Percentiles rank a stretch among this genome's conserved stretches.
Evolutionary conservation across 2,113 vertebrate genomes (phyloP).

Genomic region (Crotalus horridus): DNA sequence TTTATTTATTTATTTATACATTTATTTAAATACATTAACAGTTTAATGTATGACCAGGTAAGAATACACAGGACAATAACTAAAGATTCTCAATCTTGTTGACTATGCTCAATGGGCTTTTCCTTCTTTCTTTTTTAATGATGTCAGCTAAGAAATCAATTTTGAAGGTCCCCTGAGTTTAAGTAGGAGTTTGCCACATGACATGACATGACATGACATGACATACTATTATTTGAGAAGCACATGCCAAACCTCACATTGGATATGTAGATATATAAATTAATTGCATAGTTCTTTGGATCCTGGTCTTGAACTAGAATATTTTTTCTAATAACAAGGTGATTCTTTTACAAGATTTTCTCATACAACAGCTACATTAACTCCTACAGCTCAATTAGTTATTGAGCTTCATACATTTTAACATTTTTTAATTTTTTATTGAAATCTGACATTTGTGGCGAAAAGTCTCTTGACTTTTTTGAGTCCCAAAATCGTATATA

Average conservation of each 20-base stretch:
- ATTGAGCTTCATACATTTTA: slow-evolving; percentile 34
- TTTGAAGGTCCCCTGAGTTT: not conserved
- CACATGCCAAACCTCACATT: not conserved
- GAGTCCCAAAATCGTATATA: slow-evolving; percentile 28
- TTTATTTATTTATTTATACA: not conserved
- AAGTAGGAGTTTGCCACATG: not conserved
- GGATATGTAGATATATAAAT: not conserved
- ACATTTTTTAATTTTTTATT: slow-evolving; percentile 39
- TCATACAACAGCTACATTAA: slow-evolving; percentile 47
- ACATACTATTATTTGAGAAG: not conserved
- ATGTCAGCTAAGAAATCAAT: not conserved
- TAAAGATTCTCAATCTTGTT: not conserved
- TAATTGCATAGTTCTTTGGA: not conserved
- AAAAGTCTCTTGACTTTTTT: slow-evolving; percentile 52
- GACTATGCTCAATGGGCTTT: not conserved
- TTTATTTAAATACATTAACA: not conserved
- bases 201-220: not conserved
- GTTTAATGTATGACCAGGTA: not conserved
- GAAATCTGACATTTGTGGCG: slow-evolving; percentile 66
- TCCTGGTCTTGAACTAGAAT: not conserved
- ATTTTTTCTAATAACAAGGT: slow-evolving; percentile 30
- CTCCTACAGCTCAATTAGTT: slow-evolving; percentile 33
- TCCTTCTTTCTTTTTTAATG: not conserved
- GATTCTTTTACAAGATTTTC: slow-evolving; percentile 41
- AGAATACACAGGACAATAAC: not conserved